phyloP scores from a whole-genome alignment of 2,113 vertebrate species.

The Psephotus haematonotus region DNA sequence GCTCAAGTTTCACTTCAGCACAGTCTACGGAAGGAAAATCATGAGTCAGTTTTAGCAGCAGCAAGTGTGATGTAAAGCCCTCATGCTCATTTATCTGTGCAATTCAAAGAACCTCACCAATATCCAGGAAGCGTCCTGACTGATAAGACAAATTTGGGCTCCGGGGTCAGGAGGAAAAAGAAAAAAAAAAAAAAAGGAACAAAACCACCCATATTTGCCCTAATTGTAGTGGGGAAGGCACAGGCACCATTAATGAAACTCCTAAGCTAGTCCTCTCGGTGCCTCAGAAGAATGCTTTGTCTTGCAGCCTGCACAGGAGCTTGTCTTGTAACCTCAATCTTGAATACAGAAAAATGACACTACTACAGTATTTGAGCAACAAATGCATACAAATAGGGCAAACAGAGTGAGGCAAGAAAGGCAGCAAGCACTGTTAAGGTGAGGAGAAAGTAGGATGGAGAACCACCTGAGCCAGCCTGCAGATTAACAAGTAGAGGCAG shows the following conservation, averaged over 20 bases:
- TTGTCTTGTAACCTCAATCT: not conserved
- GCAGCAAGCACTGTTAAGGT: not conserved
- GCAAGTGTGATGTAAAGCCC: not conserved
- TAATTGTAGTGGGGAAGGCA: not conserved
- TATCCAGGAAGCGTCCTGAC: not conserved
- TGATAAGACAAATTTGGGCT: not conserved
- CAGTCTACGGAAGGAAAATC: not conserved
- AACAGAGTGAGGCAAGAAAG: not conserved
- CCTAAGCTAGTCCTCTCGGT: fast-evolving
- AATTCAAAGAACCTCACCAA: not conserved
- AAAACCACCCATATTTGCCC: not conserved
- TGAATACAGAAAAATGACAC: not conserved
- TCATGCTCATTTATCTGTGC: not conserved
- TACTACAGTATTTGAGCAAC: fast-evolving
- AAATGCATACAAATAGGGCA: not conserved
- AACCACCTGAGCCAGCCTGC: not conserved
- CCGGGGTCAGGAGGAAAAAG: not conserved
- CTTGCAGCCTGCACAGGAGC: not conserved
- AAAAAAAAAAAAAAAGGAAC: too few species aligned
- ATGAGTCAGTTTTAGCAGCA: constrained; percentile 6
- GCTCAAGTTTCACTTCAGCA: constrained; percentile 17
- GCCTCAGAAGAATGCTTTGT: not conserved
- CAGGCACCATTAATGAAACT: not conserved
- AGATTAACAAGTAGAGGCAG: not conserved
- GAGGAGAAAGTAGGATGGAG: not conserved